A percentile compares a stretch with the other conserved stretches of the same genome.
These are phyloP conservation scores for Mactra quadrangularis DNA, from an alignment of 1,140 invertebrate species.

Conservation along the genomic window DNA sequence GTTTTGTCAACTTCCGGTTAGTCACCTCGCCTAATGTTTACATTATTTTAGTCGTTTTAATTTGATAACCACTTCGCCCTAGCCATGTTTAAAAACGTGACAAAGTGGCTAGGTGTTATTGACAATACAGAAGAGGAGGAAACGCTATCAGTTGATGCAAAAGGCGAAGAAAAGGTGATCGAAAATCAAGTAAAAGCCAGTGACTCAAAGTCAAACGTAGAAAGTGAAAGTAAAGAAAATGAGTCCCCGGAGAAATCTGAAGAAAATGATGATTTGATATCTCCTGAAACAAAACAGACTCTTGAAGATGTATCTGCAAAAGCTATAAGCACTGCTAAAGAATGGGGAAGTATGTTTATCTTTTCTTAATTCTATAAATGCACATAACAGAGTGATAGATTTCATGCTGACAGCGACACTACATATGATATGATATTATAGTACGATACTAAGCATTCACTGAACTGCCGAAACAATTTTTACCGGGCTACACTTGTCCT, in stretches of 20 bases:
- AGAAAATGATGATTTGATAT: slow-evolving; percentile 57
- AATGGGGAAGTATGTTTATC: slow-evolving; percentile 88
- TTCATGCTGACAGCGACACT: too few relatives aligned
- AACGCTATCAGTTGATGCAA: slow-evolving; percentile 36
- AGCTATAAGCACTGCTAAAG: slow-evolving; percentile 94
- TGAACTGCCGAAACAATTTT: too few relatives aligned
- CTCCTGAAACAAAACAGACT: slow-evolving; percentile 70
- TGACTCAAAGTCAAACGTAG: slow-evolving; percentile 44
- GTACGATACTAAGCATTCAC: too few relatives aligned
- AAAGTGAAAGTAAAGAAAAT: slow-evolving; percentile 68
- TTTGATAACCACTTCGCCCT: neutral
- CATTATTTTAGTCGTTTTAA: slow-evolving; percentile 32
- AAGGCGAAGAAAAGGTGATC: slow-evolving; percentile 58
- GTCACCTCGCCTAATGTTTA: slow-evolving; percentile 52
- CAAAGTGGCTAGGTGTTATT: slow-evolving; percentile 78
- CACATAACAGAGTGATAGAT: too few relatives aligned
- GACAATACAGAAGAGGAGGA: slow-evolving; percentile 68
- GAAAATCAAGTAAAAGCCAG: slow-evolving; percentile 45
- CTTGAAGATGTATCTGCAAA: slow-evolving; percentile 91
- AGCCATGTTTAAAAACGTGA: slow-evolving; percentile 79
- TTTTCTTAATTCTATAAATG: too few relatives aligned
- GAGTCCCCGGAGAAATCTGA: slow-evolving; percentile 53
- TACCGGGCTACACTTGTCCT: too few relatives aligned
- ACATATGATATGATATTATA: too few relatives aligned
- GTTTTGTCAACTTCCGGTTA: slow-evolving; percentile 58